Base-by-base conservation (phyloP, 37 sponge, comb jelly and placozoan genomes). In the Cladorhizidae sp. region DNA sequence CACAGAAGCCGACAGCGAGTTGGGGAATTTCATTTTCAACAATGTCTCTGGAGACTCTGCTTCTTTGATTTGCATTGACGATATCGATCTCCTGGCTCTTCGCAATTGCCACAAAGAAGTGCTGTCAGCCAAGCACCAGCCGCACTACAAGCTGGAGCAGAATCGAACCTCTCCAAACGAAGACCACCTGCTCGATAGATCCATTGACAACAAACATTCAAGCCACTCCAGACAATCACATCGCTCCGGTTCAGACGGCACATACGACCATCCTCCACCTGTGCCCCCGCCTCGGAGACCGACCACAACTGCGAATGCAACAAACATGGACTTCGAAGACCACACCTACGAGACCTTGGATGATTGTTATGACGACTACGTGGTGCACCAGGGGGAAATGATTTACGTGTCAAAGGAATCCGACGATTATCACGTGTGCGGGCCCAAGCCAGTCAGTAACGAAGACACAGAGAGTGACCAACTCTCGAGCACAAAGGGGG, bases 41-140 rank as follows among this genome's bases (percentile, higher is more conserved):
- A 80, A 79, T 33, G 77, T 85, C 12, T 41, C 74, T 1, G 90
- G 90, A 29, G 90, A 90, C 35, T 90, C 90, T 15, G 90, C 90
- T 12, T 90, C 90, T 9, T 72, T 84, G 36, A 80, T 89, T 18
- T 82, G 83, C 80, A 55, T 90, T 23, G 81, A 78, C 40, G 82
- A 85, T 31, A 70, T 80, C 55, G 80, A 80, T 58, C 23, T 80
- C 14, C 40, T 80, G 21, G 70, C 80, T 7, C 29, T 80, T 15
- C 70, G 71, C 0, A 67, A 56, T 37, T n/a, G 40, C 3, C 70
- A 70, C 6, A 26, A 49, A n/a, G 28, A 72, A 26, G 6, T 42
- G 6, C 22, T 23, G 33, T 33, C 3, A 18, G n/a, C n/a, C n/a
- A 3, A 59, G 41, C 2, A 17, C 25, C 21, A 36, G 33, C 35